Evolutionary conservation across 2,113 vertebrate species (phyloP).

Genomic region (Suricata suricatta): DNA sequence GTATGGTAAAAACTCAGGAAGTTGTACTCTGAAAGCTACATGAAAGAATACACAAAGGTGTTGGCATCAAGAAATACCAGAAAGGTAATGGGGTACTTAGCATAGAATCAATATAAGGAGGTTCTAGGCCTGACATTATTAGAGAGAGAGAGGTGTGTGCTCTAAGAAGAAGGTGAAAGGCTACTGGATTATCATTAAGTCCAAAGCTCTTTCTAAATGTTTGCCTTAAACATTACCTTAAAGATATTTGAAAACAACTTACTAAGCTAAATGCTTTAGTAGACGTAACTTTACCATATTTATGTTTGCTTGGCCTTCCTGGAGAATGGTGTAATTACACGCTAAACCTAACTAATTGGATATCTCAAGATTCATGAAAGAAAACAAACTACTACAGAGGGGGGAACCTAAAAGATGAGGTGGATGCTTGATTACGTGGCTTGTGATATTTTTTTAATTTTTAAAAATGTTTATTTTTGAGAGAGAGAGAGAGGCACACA

Average conservation of each 20-base stretch:
- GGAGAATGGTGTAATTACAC: not conserved
- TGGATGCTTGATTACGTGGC: not conserved
- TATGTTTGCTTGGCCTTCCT: not conserved
- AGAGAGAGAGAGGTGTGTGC: not conserved
- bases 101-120: not conserved
- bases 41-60: slow-evolving; percentile 54
- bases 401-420: not conserved
- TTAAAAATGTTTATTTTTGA: no score
- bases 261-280: not conserved
- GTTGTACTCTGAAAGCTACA: slow-evolving; percentile 46
- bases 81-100: no score
- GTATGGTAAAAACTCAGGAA: slow-evolving; percentile 64
- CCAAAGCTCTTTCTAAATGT: not conserved
- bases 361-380: not conserved
- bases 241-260: not conserved
- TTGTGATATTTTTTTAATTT: not conserved
- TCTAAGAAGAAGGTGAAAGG: not conserved
- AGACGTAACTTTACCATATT: not conserved
- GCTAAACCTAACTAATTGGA: not conserved
- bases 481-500: no score
- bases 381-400: not conserved
- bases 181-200: not conserved
- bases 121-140: not conserved
- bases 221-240: not conserved
- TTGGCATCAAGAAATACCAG: not conserved